Evolutionary conservation across 37 sponge, comb jelly and placozoan species (phyloP), one percentile per base, ranked within the genome.

Genomic region (Mnemiopsis leidyi): DNA sequence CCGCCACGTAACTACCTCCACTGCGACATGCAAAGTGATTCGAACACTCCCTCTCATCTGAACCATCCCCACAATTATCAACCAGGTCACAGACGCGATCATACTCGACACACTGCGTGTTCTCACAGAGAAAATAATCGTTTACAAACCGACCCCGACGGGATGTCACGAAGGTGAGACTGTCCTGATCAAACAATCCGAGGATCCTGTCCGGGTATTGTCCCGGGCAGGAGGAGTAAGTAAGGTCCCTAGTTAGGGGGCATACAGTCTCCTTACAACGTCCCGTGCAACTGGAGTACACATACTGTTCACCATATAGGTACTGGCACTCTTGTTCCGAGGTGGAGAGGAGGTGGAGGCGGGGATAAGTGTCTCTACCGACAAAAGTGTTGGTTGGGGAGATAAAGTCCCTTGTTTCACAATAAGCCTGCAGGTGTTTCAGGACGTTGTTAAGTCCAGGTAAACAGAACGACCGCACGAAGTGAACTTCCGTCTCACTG

Each of bases 21-120:
- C n/a, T 71, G 5, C 5, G 5, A 13, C 75, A 71, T 25, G 2
- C 20, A 25, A 71, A 71, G 20, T 71, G 75, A 28, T 71, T 71
- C n/a, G 30, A 71, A 18, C 75, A 71, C n/a, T 71, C 75, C 5
- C 75, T 71, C 20, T 71, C 75, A 28, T 71, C 75, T 23, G 30
- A 29, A 5, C 75, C 75, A 71, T 71, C 75, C 3, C 75, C 75
- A 28, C 75, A 71, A 28, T 71, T 71, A 71, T 71, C 75, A 7
- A 18, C 75, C 75, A 71, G 20, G n/a, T 71, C 30, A 71, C 75
- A 71, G 5, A 71, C 75, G n/a, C 20, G 30, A 3, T 71, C 20
- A 5, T 7, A 71, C 30, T n/a, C 30, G 3, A 71, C n/a, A 71
- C 75, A 71, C 20, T 18, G 25, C 2, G 7, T 71, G 75, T 71